A percentile compares a stretch with the other conserved stretches of the same genome.
Evolutionary conservation across 2,797 vertebrate species (phyloP).

Genomic region (Tokudaia muenninki): DNA sequence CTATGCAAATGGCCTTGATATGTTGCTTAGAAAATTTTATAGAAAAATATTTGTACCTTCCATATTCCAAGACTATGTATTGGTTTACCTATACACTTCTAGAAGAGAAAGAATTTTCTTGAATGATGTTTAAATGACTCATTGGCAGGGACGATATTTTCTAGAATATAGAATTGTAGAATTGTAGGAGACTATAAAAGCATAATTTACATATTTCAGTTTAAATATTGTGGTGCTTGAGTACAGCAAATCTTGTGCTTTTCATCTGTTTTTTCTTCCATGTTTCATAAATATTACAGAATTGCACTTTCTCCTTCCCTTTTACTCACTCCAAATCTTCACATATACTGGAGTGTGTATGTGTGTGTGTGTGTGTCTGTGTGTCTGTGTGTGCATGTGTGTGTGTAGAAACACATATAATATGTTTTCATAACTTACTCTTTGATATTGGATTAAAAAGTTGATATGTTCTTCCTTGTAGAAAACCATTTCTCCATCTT

Average conservation of each 20-base stretch:
- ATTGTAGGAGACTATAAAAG: too few relatives aligned
- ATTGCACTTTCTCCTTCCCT: not conserved
- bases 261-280: not conserved
- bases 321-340: not conserved
- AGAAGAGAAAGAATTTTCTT: not conserved
- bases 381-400: not conserved
- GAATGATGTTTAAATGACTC: not conserved
- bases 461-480: not conserved
- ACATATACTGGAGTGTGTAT: too few relatives aligned
- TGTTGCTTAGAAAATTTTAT: not conserved
- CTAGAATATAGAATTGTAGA: too few relatives aligned
- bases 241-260: not conserved
- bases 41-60: not conserved
- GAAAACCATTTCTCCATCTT: not conserved
- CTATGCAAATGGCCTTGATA: not conserved
- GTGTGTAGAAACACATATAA: not conserved
- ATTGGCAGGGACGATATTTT: too few relatives aligned
- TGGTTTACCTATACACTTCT: not conserved
- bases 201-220: not conserved
- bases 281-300: not conserved
- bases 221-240: not conserved
- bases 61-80: accelerated
- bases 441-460: not conserved
- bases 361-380: not conserved
- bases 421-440: not conserved